Evolutionary conservation across 2,797 vertebrate genomes (phyloP), one percentile per base, ranked within the genome.

Genomic region (Cynopterus sphinx): DNA sequence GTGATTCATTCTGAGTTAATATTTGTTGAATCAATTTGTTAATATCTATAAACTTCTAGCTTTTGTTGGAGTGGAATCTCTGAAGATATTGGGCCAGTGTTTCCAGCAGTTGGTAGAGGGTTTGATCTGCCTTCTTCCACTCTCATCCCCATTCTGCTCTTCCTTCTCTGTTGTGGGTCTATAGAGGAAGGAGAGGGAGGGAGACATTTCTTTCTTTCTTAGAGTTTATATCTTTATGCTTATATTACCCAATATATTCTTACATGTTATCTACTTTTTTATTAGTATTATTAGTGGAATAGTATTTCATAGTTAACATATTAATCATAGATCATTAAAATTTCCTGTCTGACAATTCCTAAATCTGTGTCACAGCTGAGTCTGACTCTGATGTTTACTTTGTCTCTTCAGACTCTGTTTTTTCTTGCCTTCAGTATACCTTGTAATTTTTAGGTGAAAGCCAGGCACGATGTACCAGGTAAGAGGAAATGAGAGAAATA

Each of bases 311-410:
- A 21, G 36, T 71, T 88, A 90, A 61, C 53, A 26, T 87, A 75
- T 26, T 65, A 84, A 84, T 74, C 61, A 75, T 75, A 68, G 43
- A 41, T 86, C n/a, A n/a, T 68, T 94, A 95, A 68, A 82, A 63
- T 67, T 91, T 87, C 24, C 73, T 74, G 1, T 79, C 41, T 88
- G 49, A 31, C 24, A 88, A 2, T 91, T 67, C 68, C 46, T 61
- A 61, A 88, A 53, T 85, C 49, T 65, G 9, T 36, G 6, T 85
- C 81, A 39, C 51, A 53, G 68, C 59, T 90, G 33, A 39, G 11
- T 83, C 63, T 63, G 36, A 57, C 71, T 79, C 74, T 39, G 68
- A 67, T 51, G 31, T 43, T 86, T 59, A 17, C 9, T 71, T 81
- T 68, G 3, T 95, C 61, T 49, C 53, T 46, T 89, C 33, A 39